Evolutionary conservation across 1,140 invertebrate genomes (phyloP), one percentile per base, ranked within the genome.

Genomic region (Idris sp.): DNA sequence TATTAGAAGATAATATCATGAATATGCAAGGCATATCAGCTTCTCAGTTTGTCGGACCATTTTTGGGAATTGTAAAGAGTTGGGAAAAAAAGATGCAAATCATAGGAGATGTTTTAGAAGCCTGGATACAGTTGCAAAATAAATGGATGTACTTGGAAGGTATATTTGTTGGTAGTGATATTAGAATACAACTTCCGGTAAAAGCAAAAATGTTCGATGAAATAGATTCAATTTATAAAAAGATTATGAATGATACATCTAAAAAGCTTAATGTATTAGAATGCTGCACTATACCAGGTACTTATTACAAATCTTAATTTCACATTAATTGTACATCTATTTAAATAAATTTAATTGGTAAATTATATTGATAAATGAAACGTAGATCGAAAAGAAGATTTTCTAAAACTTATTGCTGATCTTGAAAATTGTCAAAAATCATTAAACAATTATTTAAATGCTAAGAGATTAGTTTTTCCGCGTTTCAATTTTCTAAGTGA

Each of bases 401-500:
- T 98, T 36, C 88, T 93, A 78, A 87, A 87, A 25, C 87, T 97
- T n/a, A 91, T 91, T 43, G 62, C 87, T 16, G 93, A 93, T 1
- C 85, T 98, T 14, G 95, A 97, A 80, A 92, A 90, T 75, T 97
- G 96, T 86, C 95, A 97, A 86, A 97, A 97, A 82, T 95, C 95
- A 0, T 86, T 98, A 31, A 95, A 94, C 76, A 93, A 97, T 78
- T 97, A 97, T 85, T 87, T 97, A 41, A 94, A 96, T 80, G 92
- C 92, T 0, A 97, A 97, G 86, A 88, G 96, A 64, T 91, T 93
- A 61, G 89, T 94, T 44, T 97, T 97, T 82, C 94, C 96, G 19
- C 84, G 96, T 75, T 97, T 98, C 86, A 97, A 94, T 87, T 97
- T 98, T 82, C 94, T 98, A 71, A 97, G 96, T 4, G 96, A 97